Evolutionary conservation across 2,888 invertebrate genomes (phyloP).

Genomic region (Nomada fabriciana): DNA sequence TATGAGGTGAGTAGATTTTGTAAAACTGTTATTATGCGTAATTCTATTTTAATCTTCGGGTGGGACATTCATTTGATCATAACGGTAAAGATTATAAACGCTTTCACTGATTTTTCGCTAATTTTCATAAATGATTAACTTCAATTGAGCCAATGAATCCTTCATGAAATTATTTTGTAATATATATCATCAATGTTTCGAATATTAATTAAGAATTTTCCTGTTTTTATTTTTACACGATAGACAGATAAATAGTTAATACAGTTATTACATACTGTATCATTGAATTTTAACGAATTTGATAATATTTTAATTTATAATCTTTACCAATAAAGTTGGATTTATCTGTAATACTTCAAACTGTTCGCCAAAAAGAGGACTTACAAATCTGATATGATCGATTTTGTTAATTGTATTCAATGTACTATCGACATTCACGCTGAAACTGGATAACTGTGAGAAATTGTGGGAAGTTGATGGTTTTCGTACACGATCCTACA

Average conservation of each 20-base stretch:
- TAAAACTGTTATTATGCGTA: constrained; percentile 82
- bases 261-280: background rate
- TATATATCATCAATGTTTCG: background rate
- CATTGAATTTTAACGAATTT: background rate
- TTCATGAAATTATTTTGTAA: background rate
- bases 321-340: constrained; percentile 47
- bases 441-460: constrained; percentile 13
- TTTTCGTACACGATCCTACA: constrained; percentile 30
- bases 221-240: background rate
- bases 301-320: constrained; percentile 33
- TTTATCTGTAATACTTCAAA: constrained; percentile 19
- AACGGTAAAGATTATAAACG: constrained; percentile 65
- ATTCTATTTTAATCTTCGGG: constrained; percentile 79
- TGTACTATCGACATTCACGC: constrained; percentile 7
- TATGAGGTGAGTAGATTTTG: constrained; percentile 83
- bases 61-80: constrained; percentile 72
- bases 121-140: constrained; percentile 1
- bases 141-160: background rate
- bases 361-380: constrained; percentile 13
- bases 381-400: constrained; percentile 7
- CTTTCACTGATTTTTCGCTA: constrained; percentile 2
- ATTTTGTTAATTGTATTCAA: constrained; percentile 31
- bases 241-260: too few species aligned
- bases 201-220: background rate
- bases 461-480: constrained; percentile 10